phyloP scores from a whole-genome alignment of 2,888 invertebrate species.

The Oscheius myriophilus region DNA sequence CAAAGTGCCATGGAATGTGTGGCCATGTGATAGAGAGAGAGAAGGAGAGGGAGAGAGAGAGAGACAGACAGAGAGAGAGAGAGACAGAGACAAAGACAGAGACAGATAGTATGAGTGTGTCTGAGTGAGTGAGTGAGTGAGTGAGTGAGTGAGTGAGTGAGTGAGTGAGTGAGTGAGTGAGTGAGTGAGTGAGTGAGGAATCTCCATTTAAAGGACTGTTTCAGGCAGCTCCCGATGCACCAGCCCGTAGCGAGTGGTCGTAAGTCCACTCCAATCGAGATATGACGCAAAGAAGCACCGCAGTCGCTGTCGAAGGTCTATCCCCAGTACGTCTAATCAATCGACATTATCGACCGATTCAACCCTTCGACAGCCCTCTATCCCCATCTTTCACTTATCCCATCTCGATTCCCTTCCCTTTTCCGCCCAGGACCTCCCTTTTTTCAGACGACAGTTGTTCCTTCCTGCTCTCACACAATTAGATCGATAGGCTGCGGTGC shows the following conservation, averaged over 20 bases:
- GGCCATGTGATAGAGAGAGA: no score
- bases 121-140: no score
- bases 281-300: conserved; percentile 32
- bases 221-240: conserved; percentile 46
- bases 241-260: conserved; percentile 32
- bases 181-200: no score
- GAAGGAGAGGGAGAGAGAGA: no score
- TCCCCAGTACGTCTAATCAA: neutral
- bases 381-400: neutral
- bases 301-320: conserved; percentile 16
- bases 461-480: conserved; percentile 3
- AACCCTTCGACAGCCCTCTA: neutral
- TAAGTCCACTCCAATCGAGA: conserved; percentile 53
- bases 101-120: no score
- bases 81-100: no score
- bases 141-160: no score
- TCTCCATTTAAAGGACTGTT: neutral
- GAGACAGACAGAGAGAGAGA: no score
- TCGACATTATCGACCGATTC: neutral
- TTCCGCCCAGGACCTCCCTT: neutral
- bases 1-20: no score
- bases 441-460: neutral
- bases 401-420: neutral
- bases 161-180: no score
- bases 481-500: conserved; percentile 23